Evolutionary conservation across 1,140 invertebrate species (phyloP).

Genomic region (Drosophila miranda): DNA sequence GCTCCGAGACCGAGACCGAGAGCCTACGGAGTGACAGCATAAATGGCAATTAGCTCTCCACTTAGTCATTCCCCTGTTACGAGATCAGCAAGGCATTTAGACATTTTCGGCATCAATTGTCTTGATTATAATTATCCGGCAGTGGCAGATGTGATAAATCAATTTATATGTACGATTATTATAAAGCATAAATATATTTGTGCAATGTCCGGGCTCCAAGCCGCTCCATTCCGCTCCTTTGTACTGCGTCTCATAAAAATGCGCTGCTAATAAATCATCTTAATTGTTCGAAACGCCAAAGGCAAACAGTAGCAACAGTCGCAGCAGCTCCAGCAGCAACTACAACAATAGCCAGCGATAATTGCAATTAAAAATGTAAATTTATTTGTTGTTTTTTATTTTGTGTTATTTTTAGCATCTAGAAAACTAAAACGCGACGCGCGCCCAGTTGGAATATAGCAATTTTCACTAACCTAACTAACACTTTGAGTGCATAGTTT

Average conservation of each 20-base stretch:
- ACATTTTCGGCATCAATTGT: conserved; percentile 32
- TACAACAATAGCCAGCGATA: conserved; percentile 69
- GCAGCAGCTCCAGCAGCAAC: conserved; percentile 17
- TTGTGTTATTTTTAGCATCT: conserved; percentile 67
- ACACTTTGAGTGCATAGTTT: conserved; percentile 66
- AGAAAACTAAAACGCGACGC: conserved; percentile 58
- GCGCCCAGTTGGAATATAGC: conserved; percentile 70
- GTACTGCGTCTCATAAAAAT: conserved; percentile 69
- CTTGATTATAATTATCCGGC: conserved; percentile 36
- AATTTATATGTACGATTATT: conserved; percentile 43
- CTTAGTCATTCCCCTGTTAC: conserved; percentile 33
- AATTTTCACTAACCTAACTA: conserved; percentile 61
- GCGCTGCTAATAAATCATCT: conserved; percentile 74
- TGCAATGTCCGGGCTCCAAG: conserved; percentile 7
- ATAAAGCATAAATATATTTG: conserved; percentile 63
- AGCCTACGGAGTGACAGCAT: conserved; percentile 59
- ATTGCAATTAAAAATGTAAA: conserved; percentile 80
- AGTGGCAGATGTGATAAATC: conserved; percentile 59
- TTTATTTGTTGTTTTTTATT: conserved; percentile 59
- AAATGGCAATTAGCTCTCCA: conserved; percentile 68
- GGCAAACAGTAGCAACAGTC: conserved; percentile 65
- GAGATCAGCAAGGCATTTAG: conserved; percentile 52
- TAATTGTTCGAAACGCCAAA: conserved; percentile 74
- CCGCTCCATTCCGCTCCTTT: conserved; percentile 39
- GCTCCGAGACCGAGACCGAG: conserved; percentile 12